Base-by-base conservation (phyloP, 1,140 invertebrate species). In the Papilio aristodemus region DNA sequence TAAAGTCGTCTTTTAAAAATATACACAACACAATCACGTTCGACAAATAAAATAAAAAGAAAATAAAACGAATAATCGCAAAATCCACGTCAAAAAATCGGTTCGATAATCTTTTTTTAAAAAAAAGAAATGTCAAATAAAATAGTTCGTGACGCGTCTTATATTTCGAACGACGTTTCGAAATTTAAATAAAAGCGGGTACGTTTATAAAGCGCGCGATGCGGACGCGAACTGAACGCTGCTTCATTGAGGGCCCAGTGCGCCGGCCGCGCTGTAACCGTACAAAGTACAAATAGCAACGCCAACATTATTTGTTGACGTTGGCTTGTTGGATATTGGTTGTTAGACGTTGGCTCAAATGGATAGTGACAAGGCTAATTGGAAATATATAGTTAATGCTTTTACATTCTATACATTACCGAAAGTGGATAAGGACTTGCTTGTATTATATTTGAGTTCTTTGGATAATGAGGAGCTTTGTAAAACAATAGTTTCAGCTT, bases 141-240 rank as follows among this genome's bases (percentile, higher is more conserved):
- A 38, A 19, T 37, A 37, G 63, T 46, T 66, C 63, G 63, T 43
- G 11, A 39, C 62, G 63, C 63, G 63, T 46, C 39, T 66, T 32
- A 50, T 66, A 46, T 69, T 60, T 71, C 63, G 76, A 73, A 63
- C 64, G 71, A 72, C 69, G 75, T 73, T 71, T 76, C 69, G 71
- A 63, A 71, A 71, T 76, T 57, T 60, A 58, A 73, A 73, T 17
- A 32, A 27, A 71, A 46, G 46, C 57, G 73, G 67, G 70, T 62
- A 67, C 79, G 79, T 79, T 74, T 67, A 64, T 38, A 27, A 38
- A 67, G 70, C 73, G 71, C 75, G 72, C 71, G 36, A 66, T 75
- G 71, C 72, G 71, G 38, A 54, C 71, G 77, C 54, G 22, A 68
- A 81, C 80, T 81, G 76, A 71, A 64, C 41, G 25, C 62, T 32